These are phyloP conservation scores for Diploptera punctata DNA, from an alignment of 2,888 invertebrate genomes.

Conservation along the genomic window DNA sequence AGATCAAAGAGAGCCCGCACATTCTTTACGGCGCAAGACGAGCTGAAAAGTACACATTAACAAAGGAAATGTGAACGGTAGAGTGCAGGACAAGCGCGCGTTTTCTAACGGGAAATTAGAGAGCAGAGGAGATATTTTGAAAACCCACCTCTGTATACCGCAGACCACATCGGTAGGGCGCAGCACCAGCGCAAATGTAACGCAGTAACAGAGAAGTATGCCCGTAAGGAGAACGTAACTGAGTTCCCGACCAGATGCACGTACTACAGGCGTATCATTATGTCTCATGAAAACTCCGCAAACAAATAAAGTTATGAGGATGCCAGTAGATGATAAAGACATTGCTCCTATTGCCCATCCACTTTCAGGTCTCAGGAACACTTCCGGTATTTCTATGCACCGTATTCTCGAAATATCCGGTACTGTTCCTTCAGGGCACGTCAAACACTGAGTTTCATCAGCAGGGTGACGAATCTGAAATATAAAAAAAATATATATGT, in stretches of 20 bases:
- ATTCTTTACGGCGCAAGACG: no score
- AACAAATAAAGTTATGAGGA: slow-evolving; percentile 74
- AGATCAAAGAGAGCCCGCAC: no score
- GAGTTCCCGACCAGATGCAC: slow-evolving; percentile 90
- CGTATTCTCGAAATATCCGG: slow-evolving; percentile 77
- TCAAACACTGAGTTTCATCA: slow-evolving; percentile 83
- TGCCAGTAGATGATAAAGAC: slow-evolving; percentile 86
- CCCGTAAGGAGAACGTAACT: slow-evolving; percentile 91
- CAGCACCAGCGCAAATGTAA: slow-evolving; percentile 91
- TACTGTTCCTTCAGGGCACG: slow-evolving; percentile 80
- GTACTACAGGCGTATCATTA: slow-evolving; percentile 96
- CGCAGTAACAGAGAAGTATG: slow-evolving; percentile 88
- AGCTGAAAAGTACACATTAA: no score
- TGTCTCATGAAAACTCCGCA: slow-evolving; percentile 81
- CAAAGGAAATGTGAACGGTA: no score
- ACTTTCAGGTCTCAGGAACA: slow-evolving; percentile 80
- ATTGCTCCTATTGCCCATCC: slow-evolving; percentile 94
- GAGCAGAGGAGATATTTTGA: no score
- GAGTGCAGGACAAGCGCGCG: no score
- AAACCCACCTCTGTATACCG: slow-evolving; percentile 83
- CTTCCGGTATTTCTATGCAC: slow-evolving; percentile 81
- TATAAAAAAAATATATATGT: neutral
- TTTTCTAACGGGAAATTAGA: no score
- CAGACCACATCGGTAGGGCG: slow-evolving; percentile 88
- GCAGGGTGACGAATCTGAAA: slow-evolving; percentile 76